Base-by-base conservation (phyloP, 1,140 invertebrate genomes). In the Zaprionus nigranus region DNA sequence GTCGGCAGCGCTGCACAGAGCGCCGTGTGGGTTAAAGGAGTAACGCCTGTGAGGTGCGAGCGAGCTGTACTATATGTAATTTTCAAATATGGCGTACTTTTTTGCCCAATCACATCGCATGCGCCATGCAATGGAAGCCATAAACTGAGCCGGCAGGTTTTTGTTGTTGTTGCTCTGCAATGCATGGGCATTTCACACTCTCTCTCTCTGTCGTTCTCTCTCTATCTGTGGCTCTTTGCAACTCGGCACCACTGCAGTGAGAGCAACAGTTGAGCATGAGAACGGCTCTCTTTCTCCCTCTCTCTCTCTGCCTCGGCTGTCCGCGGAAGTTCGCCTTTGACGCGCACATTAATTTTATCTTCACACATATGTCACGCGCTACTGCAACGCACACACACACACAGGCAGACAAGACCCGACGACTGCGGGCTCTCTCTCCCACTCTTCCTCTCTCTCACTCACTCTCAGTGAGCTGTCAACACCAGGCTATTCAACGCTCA, bases 71-170 rank as follows among this genome's bases (percentile, higher is more conserved):
- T 75, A 68, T 59, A 78, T 68, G 74, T 76, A 83, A 92, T 91
- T 92, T 92, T 92, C 84, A 92, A 92, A 92, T 92, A 92, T 92
- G 91, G 91, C 91, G 91, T 92, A 92, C 79, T 90, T 92, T 92
- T 91, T 84, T 78, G 81, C 57, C 91, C 91, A 92, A 92, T 92
- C 91, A 92, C 65, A 84, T 90, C 91, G 91, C 91, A 92, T 92
- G 91, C 91, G 91, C 91, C 68, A 75, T 90, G 76, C 78, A 75
- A 90, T 81, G 71, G 77, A 75, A 76, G 87, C 72, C 69, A 63
- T 58, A 43, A 68, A 75, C 60, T 66, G 60, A 59, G 51, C 46
- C n/a, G 60, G 77, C 82, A 83, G 80, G 73, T 72, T 81, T 72
- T 63, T 62, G 38, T 76, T 66, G 46, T 64, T 59, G 26, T 70